Conservation (phyloP, 2,888 invertebrate genomes). For the Ophion slaviceki region DNA sequence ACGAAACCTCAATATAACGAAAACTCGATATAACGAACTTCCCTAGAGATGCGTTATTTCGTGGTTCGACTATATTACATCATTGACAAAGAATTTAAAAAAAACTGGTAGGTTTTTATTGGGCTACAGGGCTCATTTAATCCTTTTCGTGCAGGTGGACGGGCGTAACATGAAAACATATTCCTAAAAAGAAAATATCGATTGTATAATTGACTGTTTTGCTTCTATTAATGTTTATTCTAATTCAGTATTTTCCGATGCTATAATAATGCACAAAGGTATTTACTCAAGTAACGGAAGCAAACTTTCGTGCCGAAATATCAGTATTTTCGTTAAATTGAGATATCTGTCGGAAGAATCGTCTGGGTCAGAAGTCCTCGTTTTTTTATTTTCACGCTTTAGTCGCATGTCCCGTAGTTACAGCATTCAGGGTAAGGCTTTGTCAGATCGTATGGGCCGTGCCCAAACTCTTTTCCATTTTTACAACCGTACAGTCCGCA, state of each 20-base stretch:
- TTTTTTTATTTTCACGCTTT: neutral
- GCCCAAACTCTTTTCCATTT: neutral
- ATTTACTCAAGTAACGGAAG: neutral
- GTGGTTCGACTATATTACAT: too few species aligned
- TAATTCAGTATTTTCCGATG: neutral
- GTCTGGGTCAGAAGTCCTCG: neutral
- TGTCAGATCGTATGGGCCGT: neutral
- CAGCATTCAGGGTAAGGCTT: conserved; percentile 3
- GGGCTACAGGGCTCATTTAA: too few species aligned
- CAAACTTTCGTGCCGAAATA: neutral
- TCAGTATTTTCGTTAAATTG: neutral
- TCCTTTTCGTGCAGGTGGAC: too few species aligned
- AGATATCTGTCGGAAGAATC: neutral
- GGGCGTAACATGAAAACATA: too few species aligned
- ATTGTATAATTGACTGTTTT: neutral
- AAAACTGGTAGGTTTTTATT: too few species aligned
- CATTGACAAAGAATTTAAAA: too few species aligned
- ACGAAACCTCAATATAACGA: too few species aligned
- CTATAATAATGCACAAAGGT: neutral
- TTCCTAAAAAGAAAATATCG: too few species aligned
- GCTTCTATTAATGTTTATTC: neutral
- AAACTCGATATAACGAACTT: too few species aligned
- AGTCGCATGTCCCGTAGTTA: neutral
- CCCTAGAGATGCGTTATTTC: too few species aligned
- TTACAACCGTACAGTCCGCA: neutral